phyloP scores from a whole-genome alignment of 1,140 invertebrate genomes.

The Habropoda laboriosa region DNA sequence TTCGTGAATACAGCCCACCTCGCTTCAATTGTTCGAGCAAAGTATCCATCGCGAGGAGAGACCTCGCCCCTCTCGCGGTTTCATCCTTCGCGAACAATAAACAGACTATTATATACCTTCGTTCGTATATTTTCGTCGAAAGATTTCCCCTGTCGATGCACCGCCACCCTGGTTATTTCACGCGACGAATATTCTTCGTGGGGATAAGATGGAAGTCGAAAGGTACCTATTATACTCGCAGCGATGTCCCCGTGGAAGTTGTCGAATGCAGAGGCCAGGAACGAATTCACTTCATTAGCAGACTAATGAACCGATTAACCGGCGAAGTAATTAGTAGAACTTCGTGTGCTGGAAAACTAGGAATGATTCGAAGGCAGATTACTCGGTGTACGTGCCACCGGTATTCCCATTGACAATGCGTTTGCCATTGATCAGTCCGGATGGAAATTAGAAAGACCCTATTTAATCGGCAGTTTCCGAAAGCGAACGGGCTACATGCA shows the following conservation, averaged over 20 bases:
- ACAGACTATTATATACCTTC: background rate
- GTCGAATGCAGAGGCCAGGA: background rate
- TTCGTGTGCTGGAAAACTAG: conserved; percentile 50
- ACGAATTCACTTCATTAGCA: conserved; percentile 46
- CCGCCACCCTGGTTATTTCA: too few species aligned
- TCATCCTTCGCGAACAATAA: background rate
- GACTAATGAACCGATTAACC: conserved; percentile 68
- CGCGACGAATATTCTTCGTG: too few species aligned
- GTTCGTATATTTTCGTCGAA: background rate
- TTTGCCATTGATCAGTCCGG: background rate
- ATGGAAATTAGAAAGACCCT: conserved; percentile 21
- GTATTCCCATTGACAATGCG: background rate
- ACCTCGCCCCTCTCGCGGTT: background rate
- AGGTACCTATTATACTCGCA: background rate
- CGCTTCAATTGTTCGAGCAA: background rate
- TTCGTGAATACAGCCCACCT: background rate
- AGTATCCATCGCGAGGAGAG: background rate
- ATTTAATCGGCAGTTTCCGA: conserved; percentile 31
- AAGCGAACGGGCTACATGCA: background rate
- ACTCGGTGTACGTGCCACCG: conserved; percentile 21
- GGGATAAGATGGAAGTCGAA: too few species aligned
- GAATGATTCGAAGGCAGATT: conserved; percentile 63
- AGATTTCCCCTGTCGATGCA: background rate
- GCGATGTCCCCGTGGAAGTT: background rate
- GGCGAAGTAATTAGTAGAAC: conserved; percentile 65